Evolutionary conservation across 1,140 invertebrate genomes (phyloP).

Genomic region (Pseudomyrmex sp.): DNA sequence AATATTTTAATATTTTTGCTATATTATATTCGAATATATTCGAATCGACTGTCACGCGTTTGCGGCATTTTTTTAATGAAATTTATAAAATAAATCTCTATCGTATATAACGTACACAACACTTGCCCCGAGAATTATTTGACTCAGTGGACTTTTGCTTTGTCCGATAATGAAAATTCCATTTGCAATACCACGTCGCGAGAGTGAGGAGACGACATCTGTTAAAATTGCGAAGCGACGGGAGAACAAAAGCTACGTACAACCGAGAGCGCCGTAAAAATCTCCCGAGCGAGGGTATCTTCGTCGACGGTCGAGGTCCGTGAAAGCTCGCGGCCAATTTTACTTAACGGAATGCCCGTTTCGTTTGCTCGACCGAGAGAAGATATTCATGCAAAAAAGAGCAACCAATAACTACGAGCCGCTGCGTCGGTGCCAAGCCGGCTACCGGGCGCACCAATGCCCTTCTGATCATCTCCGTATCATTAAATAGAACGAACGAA

Average conservation of each 20-base stretch:
- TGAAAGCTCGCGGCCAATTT: conserved; percentile 9
- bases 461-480: conserved; percentile 36
- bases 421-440: not conserved
- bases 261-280: not conserved
- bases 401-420: conserved; percentile 7
- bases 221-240: not conserved
- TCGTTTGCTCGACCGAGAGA: not conserved
- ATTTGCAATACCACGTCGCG: not conserved
- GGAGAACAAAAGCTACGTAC: conserved; percentile 4
- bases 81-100: too few relatives aligned
- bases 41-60: too few relatives aligned
- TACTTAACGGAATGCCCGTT: conserved; percentile 15
- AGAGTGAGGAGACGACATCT: not conserved
- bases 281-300: not conserved
- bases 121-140: too few relatives aligned
- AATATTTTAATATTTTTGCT: too few relatives aligned
- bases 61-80: too few relatives aligned
- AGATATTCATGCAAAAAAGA: conserved; percentile 26
- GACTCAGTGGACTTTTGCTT: not conserved
- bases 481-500: conserved; percentile 28
- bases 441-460: not conserved
- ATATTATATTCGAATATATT: too few relatives aligned
- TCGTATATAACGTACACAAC: too few relatives aligned
- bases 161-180: not conserved
- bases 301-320: not conserved